phyloP scores from a whole-genome alignment of 1,140 invertebrate species.

The Drosophila malerkotliana region DNA sequence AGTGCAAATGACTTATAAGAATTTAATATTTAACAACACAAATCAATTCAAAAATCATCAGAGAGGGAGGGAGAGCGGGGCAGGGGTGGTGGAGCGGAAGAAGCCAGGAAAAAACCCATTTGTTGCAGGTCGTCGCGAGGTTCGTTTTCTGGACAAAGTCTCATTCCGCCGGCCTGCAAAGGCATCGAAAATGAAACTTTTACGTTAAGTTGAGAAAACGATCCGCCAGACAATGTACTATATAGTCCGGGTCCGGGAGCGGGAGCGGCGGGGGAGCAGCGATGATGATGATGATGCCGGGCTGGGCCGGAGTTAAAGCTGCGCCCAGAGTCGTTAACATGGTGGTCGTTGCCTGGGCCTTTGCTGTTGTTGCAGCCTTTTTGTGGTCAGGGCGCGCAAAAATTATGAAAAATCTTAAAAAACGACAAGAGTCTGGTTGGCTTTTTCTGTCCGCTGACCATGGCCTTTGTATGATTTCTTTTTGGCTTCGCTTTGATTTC shows the following conservation, averaged over 20 bases:
- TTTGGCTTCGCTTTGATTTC: conserved; percentile 51
- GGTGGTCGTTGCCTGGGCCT: conserved; percentile 48
- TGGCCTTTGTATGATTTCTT: conserved; percentile 75
- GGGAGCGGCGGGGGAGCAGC: conserved; percentile 17
- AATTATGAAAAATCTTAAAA: conserved; percentile 80
- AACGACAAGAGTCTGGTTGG: conserved; percentile 21
- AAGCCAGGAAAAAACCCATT: conserved; percentile 62
- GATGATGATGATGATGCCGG: conserved; percentile 43
- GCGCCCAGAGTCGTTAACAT: conserved; percentile 75
- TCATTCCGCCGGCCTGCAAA: conserved; percentile 72
- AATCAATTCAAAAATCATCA: conserved; percentile 83
- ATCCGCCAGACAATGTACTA: conserved; percentile 59
- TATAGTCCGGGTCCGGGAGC: conserved; percentile 6
- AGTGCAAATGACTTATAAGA: conserved; percentile 83
- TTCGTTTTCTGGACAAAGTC: conserved; percentile 62
- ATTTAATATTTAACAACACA: conserved; percentile 84
- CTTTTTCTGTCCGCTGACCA: conserved; percentile 50
- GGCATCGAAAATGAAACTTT: conserved; percentile 78
- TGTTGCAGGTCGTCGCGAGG: conserved; percentile 51
- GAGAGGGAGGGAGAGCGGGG: conserved; percentile 14
- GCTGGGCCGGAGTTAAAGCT: conserved; percentile 19
- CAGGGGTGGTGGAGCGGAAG: conserved; percentile 23
- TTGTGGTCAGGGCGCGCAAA: conserved; percentile 77
- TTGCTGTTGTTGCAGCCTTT: conserved; percentile 50
- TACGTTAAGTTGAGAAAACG: conserved; percentile 74